phyloP scores from a whole-genome alignment of 2,888 invertebrate species.

The Dusona sp. region DNA sequence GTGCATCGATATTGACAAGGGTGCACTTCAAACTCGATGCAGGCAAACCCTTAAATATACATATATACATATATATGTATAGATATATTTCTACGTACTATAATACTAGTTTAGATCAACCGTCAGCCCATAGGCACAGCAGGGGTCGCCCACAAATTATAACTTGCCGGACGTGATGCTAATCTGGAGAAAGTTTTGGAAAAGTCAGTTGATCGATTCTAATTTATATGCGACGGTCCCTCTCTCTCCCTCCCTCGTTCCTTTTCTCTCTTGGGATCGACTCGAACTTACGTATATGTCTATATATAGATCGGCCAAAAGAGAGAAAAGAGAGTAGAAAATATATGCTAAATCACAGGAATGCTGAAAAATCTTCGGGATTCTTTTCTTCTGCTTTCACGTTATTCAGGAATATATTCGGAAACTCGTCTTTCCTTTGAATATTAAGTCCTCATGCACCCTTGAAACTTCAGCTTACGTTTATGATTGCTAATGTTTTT shows the following conservation, averaged over 20 bases:
- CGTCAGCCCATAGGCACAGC: constrained; percentile 76
- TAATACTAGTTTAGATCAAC: constrained; percentile 46
- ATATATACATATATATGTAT: constrained; percentile 15
- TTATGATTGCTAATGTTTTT: not conserved
- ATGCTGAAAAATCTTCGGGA: constrained; percentile 43
- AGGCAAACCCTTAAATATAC: constrained; percentile 47
- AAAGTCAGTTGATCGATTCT: constrained; percentile 81
- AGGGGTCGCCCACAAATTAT: constrained; percentile 83
- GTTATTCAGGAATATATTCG: not conserved
- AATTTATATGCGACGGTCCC: constrained; percentile 71
- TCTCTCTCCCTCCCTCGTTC: not conserved
- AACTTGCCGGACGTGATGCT: constrained; percentile 83
- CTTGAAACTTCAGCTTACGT: not conserved
- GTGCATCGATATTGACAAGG: constrained; percentile 85
- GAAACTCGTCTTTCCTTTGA: not conserved
- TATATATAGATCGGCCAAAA: not conserved
- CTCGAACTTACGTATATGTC: not conserved
- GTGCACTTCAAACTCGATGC: constrained; percentile 77
- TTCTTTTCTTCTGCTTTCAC: not conserved
- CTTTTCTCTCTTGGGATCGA: constrained; percentile 44
- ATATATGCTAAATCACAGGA: constrained; percentile 57
- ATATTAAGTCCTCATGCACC: not conserved
- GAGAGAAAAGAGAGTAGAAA: constrained; percentile 7
- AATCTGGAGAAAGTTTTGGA: constrained; percentile 84
- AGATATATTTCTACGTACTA: constrained; percentile 22